phyloP scores from a whole-genome alignment of 2,113 vertebrate genomes.

The Passer domesticus region DNA sequence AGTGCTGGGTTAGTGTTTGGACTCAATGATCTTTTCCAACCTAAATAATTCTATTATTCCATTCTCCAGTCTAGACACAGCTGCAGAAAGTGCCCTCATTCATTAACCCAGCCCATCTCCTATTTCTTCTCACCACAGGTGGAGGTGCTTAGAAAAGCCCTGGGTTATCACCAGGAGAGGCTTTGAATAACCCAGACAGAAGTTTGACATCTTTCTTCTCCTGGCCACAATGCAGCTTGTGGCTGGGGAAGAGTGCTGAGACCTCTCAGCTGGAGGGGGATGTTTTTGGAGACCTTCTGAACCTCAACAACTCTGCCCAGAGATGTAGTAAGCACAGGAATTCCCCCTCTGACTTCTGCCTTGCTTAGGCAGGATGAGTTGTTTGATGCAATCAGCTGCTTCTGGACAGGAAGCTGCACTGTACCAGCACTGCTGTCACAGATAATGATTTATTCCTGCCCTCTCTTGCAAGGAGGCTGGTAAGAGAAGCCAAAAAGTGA shows the following conservation, averaged over 20 bases:
- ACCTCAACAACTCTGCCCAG: not conserved
- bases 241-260: not conserved
- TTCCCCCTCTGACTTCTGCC: not conserved
- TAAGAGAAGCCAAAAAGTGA: not conserved
- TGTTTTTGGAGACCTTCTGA: not conserved
- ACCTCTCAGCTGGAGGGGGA: not conserved
- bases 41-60: not conserved
- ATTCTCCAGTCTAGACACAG: not conserved
- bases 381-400: not conserved
- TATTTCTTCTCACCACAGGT: not conserved
- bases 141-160: not conserved
- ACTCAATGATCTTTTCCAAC: not conserved
- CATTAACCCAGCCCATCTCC: fast-evolving
- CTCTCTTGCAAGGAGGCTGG: not conserved
- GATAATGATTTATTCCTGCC: not conserved
- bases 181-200: not conserved
- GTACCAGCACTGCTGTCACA: not conserved
- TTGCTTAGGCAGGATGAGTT: not conserved
- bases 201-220: not conserved
- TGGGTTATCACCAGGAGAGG: not conserved
- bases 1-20: not conserved
- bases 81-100: not conserved
- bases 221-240: not conserved
- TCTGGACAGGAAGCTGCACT: not conserved
- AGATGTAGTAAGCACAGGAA: not conserved